phyloP scores from a whole-genome alignment of 2,888 invertebrate genomes.

The Pollenia amentaria region DNA sequence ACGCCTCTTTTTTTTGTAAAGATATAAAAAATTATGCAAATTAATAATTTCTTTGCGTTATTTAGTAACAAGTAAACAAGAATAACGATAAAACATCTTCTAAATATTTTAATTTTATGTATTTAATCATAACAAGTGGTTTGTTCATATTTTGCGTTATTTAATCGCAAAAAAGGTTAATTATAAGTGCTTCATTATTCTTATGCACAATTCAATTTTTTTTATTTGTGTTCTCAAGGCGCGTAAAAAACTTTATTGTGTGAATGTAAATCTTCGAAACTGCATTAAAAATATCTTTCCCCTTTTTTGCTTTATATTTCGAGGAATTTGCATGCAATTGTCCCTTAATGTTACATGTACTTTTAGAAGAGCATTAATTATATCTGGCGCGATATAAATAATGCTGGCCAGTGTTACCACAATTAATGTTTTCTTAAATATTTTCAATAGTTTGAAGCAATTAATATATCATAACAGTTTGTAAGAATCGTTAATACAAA shows the following conservation, averaged over 20 bases:
- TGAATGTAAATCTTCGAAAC: slow-evolving; percentile 19
- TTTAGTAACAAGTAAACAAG: slow-evolving; percentile 46
- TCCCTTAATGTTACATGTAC: slow-evolving; percentile 8
- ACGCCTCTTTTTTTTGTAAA: slow-evolving; percentile 65
- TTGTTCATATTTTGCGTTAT: slow-evolving; percentile 23
- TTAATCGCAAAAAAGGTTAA: slow-evolving; percentile 57
- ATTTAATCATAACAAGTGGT: slow-evolving; percentile 66
- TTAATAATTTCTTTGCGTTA: slow-evolving; percentile 32
- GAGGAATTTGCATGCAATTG: slow-evolving; percentile 67
- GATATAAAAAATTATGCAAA: slow-evolving; percentile 66
- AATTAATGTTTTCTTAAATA: too few species aligned
- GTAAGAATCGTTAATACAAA: too few species aligned
- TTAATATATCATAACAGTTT: too few species aligned
- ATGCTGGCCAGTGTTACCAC: too few species aligned
- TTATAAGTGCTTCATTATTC: slow-evolving; percentile 56
- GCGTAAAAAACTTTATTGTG: slow-evolving; percentile 21
- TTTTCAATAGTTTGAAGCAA: too few species aligned
- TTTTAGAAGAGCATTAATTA: slow-evolving; percentile 50
- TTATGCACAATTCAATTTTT: not conserved
- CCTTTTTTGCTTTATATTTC: slow-evolving; percentile 30
- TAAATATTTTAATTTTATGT: slow-evolving; percentile 69
- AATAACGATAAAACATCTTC: slow-evolving; percentile 43
- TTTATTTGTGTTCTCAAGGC: slow-evolving; percentile 24
- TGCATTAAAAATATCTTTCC: not conserved
- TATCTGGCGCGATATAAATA: not conserved